These are phyloP conservation scores for Danionella dracula DNA, from an alignment of 2,797 vertebrate genomes.

Conservation along the genomic window DNA sequence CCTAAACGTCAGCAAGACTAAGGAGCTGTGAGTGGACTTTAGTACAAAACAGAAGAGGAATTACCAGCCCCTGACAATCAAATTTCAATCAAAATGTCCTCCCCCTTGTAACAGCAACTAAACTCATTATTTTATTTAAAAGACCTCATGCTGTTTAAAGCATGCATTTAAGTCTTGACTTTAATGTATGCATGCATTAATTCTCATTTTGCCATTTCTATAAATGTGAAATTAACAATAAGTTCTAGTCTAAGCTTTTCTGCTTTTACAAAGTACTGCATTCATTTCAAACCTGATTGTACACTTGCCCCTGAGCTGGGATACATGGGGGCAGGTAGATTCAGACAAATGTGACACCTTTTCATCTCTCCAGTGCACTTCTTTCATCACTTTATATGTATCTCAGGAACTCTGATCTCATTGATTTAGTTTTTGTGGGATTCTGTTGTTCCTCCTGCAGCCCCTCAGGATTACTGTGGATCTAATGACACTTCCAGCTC, in stretches of 20 bases:
- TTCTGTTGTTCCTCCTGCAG: slow-evolving; percentile 28
- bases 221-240: background rate
- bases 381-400: slow-evolving; percentile 33
- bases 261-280: background rate
- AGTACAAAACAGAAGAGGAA: no score
- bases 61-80: no score
- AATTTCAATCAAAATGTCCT: no score
- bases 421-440: slow-evolving; percentile 18
- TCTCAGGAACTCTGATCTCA: slow-evolving; percentile 26
- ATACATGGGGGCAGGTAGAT: slow-evolving; percentile 8
- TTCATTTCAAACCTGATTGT: slow-evolving; percentile 3
- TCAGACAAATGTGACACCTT: slow-evolving; percentile 10
- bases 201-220: background rate
- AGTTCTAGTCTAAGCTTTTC: background rate
- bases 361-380: slow-evolving; percentile 19
- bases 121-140: no score
- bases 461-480: slow-evolving; percentile 42
- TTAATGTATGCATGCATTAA: background rate
- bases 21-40: no score
- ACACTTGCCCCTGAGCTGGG: background rate
- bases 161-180: no score
- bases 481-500: slow-evolving; percentile 46
- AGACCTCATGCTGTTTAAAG: no score
- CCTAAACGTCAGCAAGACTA: no score
- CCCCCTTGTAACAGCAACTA: no score